phyloP scores from a whole-genome alignment of 2,113 vertebrate genomes.

The Vidua macroura region DNA sequence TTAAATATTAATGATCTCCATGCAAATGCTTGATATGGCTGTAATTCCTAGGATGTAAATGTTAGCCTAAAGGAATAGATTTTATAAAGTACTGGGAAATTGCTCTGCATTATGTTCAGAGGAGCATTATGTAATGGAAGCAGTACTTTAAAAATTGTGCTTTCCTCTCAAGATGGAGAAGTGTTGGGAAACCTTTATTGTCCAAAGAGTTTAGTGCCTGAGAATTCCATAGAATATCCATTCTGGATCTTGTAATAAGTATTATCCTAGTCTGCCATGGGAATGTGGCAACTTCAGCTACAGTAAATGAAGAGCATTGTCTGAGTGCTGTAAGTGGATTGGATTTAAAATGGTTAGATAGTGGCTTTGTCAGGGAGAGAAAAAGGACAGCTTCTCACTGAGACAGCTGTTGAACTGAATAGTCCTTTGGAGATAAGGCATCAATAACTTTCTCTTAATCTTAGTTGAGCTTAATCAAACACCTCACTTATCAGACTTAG shows the following conservation, averaged over 20 bases:
- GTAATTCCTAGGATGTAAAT: neutral
- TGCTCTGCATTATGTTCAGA: neutral
- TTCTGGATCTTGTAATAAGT: neutral
- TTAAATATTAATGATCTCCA: neutral
- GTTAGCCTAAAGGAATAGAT: neutral
- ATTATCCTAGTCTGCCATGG: neutral
- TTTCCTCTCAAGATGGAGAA: neutral
- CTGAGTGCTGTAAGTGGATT: neutral
- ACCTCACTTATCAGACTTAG: constrained; percentile 42
- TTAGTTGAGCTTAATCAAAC: constrained; percentile 49
- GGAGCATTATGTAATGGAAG: neutral
- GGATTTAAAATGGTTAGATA: constrained; percentile 28
- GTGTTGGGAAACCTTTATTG: neutral
- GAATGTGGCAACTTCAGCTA: neutral
- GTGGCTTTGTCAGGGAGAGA: constrained; percentile 9
- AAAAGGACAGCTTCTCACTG: neutral
- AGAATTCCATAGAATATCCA: neutral
- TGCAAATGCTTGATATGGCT: neutral
- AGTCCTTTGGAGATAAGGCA: constrained; percentile 50
- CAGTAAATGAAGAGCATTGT: constrained; percentile 2
- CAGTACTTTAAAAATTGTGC: neutral
- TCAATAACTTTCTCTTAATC: constrained; percentile 56
- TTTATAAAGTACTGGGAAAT: constrained; percentile 5
- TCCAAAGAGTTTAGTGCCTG: neutral
- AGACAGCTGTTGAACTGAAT: constrained; percentile 38